Base-by-base conservation (phyloP, 2,888 invertebrate species). In the Pinctada fucata region DNA sequence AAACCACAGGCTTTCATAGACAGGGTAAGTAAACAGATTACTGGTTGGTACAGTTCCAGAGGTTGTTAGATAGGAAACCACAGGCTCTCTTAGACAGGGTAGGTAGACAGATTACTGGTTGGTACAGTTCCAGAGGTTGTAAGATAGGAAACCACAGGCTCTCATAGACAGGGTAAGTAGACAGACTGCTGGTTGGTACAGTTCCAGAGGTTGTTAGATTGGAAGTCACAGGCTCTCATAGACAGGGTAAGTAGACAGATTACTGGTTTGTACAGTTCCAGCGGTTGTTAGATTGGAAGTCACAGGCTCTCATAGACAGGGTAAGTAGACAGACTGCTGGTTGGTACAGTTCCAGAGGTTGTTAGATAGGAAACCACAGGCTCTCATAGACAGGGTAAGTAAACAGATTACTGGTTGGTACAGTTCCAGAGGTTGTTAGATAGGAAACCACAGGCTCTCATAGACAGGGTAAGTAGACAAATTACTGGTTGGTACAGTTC, bases 351-450 rank as follows among this genome's bases (percentile, higher is more conserved):
- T 97, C 92, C 97, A 97, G 92, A 94, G 95, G 85, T 93, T 97
- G 67, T 94, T 97, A 90, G 96, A 97, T 90, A 94, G 95, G 50
- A 94, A 95, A 85, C 97, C 97, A 47, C 94, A 91, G 79, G 78
- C 87, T 10, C 89, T 92, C 58, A 90, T 92, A 70, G 90, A 92
- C 79, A 86, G 85, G 86, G 92, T 91, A 64, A 78, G 86, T 69
- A 52, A 8, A 86, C 88, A 49, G 93, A 93, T 83, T 93, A 92
- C 84, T 93, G 93, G 93, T 85, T 93, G 77, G 91, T 93, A 45
- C 97, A 97, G 92, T 97, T 97, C 92, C 97, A 97, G 92, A 94
- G 95, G 84, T 93, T 97, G 67, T 94, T 97, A 90, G 96, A 97
- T 90, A 94, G 95, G 50, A 94, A 95, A 85, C 97, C 97, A 48